Conservation (phyloP, 2,888 invertebrate genomes). For the Coleophora flavipennella region DNA sequence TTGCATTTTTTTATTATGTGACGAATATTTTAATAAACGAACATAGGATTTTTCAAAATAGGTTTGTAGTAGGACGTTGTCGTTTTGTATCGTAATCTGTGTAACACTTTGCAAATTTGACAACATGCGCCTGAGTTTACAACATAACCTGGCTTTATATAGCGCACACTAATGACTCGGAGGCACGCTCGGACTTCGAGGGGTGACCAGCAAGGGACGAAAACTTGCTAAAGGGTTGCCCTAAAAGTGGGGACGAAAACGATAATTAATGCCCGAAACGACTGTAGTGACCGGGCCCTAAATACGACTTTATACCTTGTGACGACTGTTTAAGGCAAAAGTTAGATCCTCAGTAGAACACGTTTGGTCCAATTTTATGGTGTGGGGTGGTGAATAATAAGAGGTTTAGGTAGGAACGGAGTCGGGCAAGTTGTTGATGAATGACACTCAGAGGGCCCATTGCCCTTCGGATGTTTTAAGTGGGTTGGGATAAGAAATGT, state of each 20-base stretch:
- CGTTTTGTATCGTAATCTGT: too few relatives aligned
- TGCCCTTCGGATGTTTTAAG: conserved; percentile 71
- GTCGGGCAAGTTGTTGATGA: conserved; percentile 66
- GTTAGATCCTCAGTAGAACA: conserved; percentile 4
- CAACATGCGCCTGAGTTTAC: conserved; percentile 21
- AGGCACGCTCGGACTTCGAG: conserved; percentile 52
- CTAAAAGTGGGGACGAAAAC: conserved; percentile 55
- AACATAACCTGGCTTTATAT: conserved; percentile 56
- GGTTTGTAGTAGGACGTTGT: too few relatives aligned
- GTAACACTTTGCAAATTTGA: too few relatives aligned
- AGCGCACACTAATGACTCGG: conserved; percentile 58
- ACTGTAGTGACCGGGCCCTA: conserved; percentile 34
- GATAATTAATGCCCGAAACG: conserved; percentile 68
- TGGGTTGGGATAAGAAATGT: conserved; percentile 69
- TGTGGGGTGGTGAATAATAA: conserved; percentile 65
- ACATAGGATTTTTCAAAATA: too few relatives aligned
- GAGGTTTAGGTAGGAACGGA: conserved; percentile 64
- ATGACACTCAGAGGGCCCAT: conserved; percentile 71
- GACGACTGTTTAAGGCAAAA: too few relatives aligned
- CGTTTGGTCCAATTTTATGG: conserved; percentile 67
- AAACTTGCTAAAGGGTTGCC: conserved; percentile 69
- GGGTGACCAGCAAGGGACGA: conserved; percentile 68
- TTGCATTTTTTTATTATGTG: too few relatives aligned
- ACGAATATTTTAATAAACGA: too few relatives aligned
- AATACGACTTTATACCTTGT: conserved; percentile 18